Evolutionary conservation across 2,888 invertebrate species (phyloP), one percentile per base, ranked within the genome.

Genomic region (Plagiodera versicolora): DNA sequence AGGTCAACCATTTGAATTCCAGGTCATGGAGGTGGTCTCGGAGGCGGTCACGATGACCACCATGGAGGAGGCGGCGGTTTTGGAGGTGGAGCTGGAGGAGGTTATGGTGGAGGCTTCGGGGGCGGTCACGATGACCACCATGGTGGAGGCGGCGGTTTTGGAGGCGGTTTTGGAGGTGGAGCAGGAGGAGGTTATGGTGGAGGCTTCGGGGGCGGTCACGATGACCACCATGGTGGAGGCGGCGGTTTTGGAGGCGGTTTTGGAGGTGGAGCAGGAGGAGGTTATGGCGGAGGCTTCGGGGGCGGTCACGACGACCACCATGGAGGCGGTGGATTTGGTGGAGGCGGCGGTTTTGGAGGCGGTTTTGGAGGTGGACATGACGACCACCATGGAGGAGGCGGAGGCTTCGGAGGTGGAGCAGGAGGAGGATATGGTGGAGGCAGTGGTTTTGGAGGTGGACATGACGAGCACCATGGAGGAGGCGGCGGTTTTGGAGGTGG

Each of bases 31-130:
- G n/a, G n/a, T n/a, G n/a, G 56, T 10, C 44, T 57, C 17, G 57
- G 57, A 51, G 57, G 60, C 11, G 60, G 60, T 19, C 49, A 59
- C 20, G 58, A 58, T 46, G 58, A 58, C 17, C 58, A 58, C 18
- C 53, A 53, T 24, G 59, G 58, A 18, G 58, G 58, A 11, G 59
- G 59, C 17, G 58, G 58, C 8, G 58, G 58, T 20, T 58, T 53
- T 39, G 57, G 57, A 17, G 58, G 58, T 20, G 58, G 58, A 3
- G 39, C 18, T 8, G 52, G 52, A 49, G 48, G 49, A 1, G 56
- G 56, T 18, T 53, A 48, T 5, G 58, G 58, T 32, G 53, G 46
- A 8, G 58, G 58, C 3, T 9, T 52, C 14, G 52, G 52, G n/a
- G 51, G 39, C 0, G 44, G 44, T 45, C 51, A 57, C 20, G 44